phyloP scores from a whole-genome alignment of 2,797 vertebrate species.

The Cyclura pinguis region DNA sequence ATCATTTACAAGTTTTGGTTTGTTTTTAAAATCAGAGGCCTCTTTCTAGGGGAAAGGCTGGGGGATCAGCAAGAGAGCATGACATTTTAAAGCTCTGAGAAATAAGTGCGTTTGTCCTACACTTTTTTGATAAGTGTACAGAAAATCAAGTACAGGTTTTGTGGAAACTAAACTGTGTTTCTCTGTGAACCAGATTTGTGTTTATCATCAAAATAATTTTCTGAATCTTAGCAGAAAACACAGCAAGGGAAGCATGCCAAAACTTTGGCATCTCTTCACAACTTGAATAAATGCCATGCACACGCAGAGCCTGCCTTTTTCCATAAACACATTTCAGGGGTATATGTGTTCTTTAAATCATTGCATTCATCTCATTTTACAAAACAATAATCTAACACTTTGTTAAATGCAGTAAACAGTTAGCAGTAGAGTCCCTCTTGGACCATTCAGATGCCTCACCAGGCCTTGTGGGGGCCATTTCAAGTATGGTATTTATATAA shows the following conservation, averaged over 20 bases:
- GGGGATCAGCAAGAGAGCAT: background rate
- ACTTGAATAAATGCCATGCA: background rate
- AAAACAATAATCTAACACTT: background rate
- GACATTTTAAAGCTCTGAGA: background rate
- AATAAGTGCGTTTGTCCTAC: background rate
- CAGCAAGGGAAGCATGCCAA: background rate
- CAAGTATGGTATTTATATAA: conserved; percentile 4
- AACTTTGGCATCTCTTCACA: background rate
- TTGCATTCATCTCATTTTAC: background rate
- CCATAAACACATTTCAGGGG: background rate
- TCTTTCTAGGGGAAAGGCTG: background rate
- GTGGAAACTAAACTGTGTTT: background rate
- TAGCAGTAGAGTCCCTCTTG: background rate
- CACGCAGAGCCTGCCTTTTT: background rate
- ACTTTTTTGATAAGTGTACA: background rate
- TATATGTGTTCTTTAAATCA: background rate
- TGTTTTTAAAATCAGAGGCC: background rate
- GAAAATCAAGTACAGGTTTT: background rate
- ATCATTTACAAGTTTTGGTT: background rate
- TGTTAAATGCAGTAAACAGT: background rate
- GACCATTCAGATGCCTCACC: background rate
- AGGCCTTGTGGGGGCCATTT: background rate
- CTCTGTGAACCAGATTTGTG: background rate
- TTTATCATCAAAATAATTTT: conserved; percentile 8
- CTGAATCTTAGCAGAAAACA: background rate